Evolutionary conservation across 2,113 vertebrate species (phyloP), one percentile per base, ranked within the genome.

Genomic region (Acrocephalus arundinaceus): DNA sequence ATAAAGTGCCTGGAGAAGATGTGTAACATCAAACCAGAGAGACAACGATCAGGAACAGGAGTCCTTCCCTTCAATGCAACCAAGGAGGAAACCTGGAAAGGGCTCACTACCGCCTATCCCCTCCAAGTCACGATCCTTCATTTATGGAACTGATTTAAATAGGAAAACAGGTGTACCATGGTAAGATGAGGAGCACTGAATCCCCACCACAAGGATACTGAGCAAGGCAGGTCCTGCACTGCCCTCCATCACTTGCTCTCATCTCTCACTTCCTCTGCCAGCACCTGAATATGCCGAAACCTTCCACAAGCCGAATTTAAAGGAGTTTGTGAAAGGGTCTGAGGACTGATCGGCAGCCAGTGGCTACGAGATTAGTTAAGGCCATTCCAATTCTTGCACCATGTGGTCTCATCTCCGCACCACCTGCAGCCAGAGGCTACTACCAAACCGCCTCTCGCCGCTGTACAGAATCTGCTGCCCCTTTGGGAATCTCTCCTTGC

Each of bases 381-480:
- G 12, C 13, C 13, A 6, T 14, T 35, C 59, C 20, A 25, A 3
- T 51, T 31, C 30, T 39, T 28, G 2, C 0, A 8, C 6, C 27
- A 2, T 1, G n/a, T 2, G 13, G 15, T 18, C 20, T 52, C 46
- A 17, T 3, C 35, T 15, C 39, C 24, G 9, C 27, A n/a, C 16
- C n/a, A 31, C 15, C 63, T 23, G 65, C 51, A 39, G 55, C 19
- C 21, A 6, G 25, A 0, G n/a, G 15, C 68, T 28, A 10, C 1
- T 7, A 9, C 4, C 19, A 3, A 27, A 2, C 28, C 0, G 11
- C 43, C 11, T 22, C 67, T 3, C 7, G 7, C 0, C 21, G 45
- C 41, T 63, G 9, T 7, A 0, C 13, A 15, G 1, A 51, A 30
- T 8, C 41, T 0, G 25, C 0, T 14, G 6, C 5, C 45, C 28